Evolutionary conservation across 2,113 vertebrate genomes (phyloP), one percentile per base, ranked within the genome.

Genomic region (Pantherophis guttatus): DNA sequence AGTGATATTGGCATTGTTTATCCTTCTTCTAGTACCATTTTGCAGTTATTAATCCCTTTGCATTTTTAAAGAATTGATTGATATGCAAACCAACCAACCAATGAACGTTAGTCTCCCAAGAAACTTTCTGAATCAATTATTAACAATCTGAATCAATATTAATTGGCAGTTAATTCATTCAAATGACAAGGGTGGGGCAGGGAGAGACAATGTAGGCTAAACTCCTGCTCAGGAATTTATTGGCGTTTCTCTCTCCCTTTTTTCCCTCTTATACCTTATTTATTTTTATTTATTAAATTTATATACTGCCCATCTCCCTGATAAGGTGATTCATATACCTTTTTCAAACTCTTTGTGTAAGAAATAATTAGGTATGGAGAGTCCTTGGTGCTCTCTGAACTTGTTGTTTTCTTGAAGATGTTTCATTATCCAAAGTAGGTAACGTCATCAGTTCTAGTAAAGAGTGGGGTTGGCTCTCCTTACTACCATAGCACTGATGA

Each of bases 211-310:
- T 3, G 39, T 29, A 93, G 17, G 58, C 39, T 86, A 90, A 23
- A 57, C 0, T 65, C 17, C 58, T 92, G 91, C 81, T 90, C 86
- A 94, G 94, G 53, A 94, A 85, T 13, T 44, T 26, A 57, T 33
- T 91, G 15, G 96, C 95, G 95, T 96, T 95, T 50, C 95, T 81
- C 89, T 91, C 33, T 44, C 17, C 17, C 6, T 87, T 26, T 90
- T 92, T 93, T 11, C 21, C 95, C 95, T 96, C 24, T 50, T 10
- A 10, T 50, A 44, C 5, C 23, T 24, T 50, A 86, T n/a, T 86
- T 50, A 48, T 50, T 70, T 70, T 70, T 70, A n/a, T 70, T 70
- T 70, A 70, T 70, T 70, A 70, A n/a, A n/a, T 70, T 70, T 70
- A 15, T 70, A 70, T 70, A 29, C 65, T 6, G 29, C 5, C 65